Conservation (phyloP, 1,140 invertebrate genomes). For the Habropoda laboriosa region DNA sequence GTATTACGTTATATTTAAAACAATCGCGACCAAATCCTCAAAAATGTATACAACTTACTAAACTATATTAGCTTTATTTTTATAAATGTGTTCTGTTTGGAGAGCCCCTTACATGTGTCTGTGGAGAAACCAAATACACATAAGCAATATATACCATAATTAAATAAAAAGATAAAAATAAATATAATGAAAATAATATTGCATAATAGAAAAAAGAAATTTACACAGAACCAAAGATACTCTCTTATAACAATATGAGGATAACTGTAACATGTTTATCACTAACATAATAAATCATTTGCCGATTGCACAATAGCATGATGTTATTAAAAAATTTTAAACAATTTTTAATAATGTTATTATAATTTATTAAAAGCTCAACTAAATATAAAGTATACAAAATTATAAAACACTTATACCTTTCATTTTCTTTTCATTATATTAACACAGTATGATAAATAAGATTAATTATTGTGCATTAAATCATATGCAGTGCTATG, state of each 20-base stretch:
- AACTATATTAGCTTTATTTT: constrained; percentile 38
- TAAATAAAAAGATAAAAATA: constrained; percentile 19
- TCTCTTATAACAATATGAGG: background rate
- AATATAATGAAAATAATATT: constrained; percentile 14
- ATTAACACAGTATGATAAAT: background rate
- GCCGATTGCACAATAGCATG: constrained; percentile 37
- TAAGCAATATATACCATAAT: constrained; percentile 36
- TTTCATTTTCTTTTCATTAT: background rate
- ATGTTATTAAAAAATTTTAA: background rate
- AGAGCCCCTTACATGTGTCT: constrained; percentile 73
- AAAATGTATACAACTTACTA: constrained; percentile 47
- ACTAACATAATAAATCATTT: constrained; percentile 17
- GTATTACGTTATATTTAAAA: constrained; percentile 12
- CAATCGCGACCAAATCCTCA: constrained; percentile 9
- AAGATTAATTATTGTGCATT: constrained; percentile 17
- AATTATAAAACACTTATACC: constrained; percentile 2
- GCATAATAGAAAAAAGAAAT: background rate
- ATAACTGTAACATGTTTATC: background rate
- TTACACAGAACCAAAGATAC: background rate
- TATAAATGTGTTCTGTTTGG: constrained; percentile 68
- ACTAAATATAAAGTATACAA: background rate
- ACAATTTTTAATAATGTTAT: background rate
- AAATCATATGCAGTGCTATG: background rate
- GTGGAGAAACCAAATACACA: constrained; percentile 73
- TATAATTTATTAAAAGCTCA: background rate